These are phyloP conservation scores for Gastracanthus pulcherrimus DNA, from an alignment of 2,888 invertebrate species.

Conservation along the genomic window DNA sequence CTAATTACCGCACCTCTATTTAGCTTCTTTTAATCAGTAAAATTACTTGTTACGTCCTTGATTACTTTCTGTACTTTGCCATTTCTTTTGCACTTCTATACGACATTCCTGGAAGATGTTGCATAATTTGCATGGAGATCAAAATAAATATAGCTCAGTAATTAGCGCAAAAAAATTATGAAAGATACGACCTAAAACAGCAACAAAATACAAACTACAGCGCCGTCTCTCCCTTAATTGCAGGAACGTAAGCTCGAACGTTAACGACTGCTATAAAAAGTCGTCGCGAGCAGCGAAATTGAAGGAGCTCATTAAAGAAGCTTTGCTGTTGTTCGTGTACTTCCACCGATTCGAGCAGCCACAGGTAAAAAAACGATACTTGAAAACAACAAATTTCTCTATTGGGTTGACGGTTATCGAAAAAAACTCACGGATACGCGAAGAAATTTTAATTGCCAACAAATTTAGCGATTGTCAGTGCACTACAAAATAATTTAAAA, in stretches of 20 bases:
- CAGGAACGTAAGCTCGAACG: slow-evolving; percentile 75
- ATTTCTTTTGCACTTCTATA: too few relatives aligned
- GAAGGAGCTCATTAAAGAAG: slow-evolving; percentile 75
- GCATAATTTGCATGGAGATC: not conserved
- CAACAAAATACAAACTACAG: slow-evolving; percentile 36
- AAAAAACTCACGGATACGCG: not conserved
- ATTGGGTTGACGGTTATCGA: not conserved
- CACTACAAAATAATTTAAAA: too few relatives aligned
- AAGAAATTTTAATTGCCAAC: too few relatives aligned
- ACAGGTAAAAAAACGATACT: slow-evolving; percentile 67
- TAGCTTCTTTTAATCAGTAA: not conserved
- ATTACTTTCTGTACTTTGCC: not conserved
- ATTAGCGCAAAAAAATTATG: not conserved
- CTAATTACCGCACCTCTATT: not conserved
- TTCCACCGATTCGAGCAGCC: slow-evolving; percentile 72
- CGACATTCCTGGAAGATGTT: not conserved
- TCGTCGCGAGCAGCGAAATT: slow-evolving; percentile 74
- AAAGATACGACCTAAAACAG: not conserved
- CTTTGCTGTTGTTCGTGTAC: slow-evolving; percentile 75
- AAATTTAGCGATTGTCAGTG: too few relatives aligned
- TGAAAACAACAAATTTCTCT: not conserved
- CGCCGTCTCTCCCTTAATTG: slow-evolving; percentile 59
- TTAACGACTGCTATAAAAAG: slow-evolving; percentile 74
- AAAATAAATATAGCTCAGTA: not conserved
- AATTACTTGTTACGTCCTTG: not conserved